Evolutionary conservation across 2,888 invertebrate genomes (phyloP).

Genomic region (Drosophila longiperda): DNA sequence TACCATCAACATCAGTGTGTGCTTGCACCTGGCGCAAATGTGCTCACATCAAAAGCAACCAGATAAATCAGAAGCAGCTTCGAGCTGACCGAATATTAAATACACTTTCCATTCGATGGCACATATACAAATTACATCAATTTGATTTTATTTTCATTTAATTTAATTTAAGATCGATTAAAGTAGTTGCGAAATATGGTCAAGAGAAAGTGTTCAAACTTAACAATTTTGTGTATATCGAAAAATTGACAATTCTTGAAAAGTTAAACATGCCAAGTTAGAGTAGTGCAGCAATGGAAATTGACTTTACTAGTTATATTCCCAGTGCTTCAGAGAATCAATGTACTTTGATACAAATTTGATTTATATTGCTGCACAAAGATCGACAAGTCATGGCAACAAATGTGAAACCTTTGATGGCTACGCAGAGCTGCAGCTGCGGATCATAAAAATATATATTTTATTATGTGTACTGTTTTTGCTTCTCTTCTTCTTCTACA

Average conservation of each 20-base stretch:
- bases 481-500: constrained; percentile 21
- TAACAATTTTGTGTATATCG: background rate
- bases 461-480: constrained; percentile 59
- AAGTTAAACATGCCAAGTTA: background rate
- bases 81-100: background rate
- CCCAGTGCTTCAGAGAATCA: background rate
- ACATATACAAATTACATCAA: background rate
- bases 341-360: constrained; percentile 15
- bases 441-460: constrained; percentile 62
- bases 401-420: constrained; percentile 13
- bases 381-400: constrained; percentile 22
- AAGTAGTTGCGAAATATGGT: background rate
- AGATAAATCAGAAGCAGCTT: constrained; percentile 6
- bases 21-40: constrained; percentile 20
- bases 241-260: background rate
- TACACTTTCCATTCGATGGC: background rate
- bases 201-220: background rate
- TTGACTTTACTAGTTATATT: background rate
- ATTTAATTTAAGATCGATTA: background rate
- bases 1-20: constrained; percentile 6
- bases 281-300: background rate
- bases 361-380: constrained; percentile 22
- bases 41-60: constrained; percentile 6
- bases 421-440: constrained; percentile 31
- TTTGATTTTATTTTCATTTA: background rate